phyloP scores from a whole-genome alignment of 1,140 invertebrate genomes.

The Drosophila pseudoobscura region DNA sequence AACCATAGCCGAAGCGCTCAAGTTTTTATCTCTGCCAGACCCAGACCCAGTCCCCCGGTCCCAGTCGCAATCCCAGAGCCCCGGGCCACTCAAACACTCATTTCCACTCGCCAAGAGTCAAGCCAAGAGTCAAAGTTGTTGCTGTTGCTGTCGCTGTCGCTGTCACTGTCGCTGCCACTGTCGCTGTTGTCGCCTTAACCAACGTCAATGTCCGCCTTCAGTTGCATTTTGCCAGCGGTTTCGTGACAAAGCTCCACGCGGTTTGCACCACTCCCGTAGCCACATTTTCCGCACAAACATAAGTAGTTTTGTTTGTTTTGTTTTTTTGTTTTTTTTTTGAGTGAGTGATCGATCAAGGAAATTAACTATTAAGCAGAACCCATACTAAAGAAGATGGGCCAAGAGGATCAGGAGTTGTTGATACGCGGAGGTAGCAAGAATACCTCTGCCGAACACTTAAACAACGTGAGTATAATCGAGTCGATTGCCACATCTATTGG shows the following conservation, averaged over 20 bases:
- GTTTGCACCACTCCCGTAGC: constrained; percentile 6
- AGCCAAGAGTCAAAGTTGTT: constrained; percentile 15
- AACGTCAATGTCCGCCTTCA: constrained; percentile 55
- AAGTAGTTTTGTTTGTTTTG: neutral
- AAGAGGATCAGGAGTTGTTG: constrained; percentile 80
- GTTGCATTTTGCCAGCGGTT: constrained; percentile 77
- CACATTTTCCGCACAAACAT: neutral
- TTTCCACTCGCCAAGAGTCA: constrained; percentile 20
- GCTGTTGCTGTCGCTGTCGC: neutral
- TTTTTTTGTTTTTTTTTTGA: constrained; percentile 25
- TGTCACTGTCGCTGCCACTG: constrained; percentile 2
- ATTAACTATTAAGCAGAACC: neutral
- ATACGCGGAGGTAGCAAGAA: constrained; percentile 71
- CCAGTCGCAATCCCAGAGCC: no score
- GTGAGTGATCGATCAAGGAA: constrained; percentile 16
- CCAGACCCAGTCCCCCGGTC: no score
- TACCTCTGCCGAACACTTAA: constrained; percentile 71
- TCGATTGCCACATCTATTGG: constrained; percentile 25
- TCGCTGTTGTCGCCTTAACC: constrained; percentile 27
- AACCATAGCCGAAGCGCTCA: constrained; percentile 6
- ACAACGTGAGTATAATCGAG: constrained; percentile 60
- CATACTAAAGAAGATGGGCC: constrained; percentile 55
- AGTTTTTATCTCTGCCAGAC: constrained; percentile 11
- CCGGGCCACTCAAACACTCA: constrained; percentile 20
- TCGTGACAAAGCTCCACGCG: constrained; percentile 57